A percentile compares a stretch with the other conserved stretches of the same genome.
These are phyloP conservation scores for Bucorvus abyssinicus DNA, from an alignment of 2,797 vertebrate genomes.

Conservation along the genomic window DNA sequence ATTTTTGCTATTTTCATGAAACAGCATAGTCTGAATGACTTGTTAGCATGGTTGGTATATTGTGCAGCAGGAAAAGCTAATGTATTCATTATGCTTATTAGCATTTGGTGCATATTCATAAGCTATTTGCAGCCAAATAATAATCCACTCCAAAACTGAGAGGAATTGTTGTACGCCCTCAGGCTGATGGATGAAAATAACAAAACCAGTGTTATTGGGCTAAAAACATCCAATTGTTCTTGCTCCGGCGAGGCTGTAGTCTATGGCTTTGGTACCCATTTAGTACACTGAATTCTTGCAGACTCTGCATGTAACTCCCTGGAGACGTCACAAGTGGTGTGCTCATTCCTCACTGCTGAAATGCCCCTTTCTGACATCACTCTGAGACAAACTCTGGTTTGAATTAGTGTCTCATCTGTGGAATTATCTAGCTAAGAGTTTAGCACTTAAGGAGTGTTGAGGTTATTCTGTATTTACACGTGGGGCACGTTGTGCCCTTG, in stretches of 20 bases:
- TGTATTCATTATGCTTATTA: background rate
- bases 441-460: background rate
- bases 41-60: background rate
- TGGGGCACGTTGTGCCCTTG: background rate
- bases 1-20: background rate
- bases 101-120: background rate
- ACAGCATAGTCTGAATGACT: background rate
- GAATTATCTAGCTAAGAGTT: background rate
- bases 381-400: background rate
- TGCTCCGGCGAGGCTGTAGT: background rate
- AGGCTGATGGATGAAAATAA: background rate
- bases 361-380: background rate
- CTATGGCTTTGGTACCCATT: background rate
- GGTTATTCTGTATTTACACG: background rate
- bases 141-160: background rate
- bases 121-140: background rate
- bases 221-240: background rate
- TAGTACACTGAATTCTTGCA: background rate
- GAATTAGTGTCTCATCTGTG: background rate
- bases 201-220: background rate
- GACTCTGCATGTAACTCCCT: background rate
- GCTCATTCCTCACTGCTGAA: background rate
- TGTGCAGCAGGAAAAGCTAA: background rate
- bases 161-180: background rate
- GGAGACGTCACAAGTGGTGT: background rate